Conservation (phyloP, 2,888 invertebrate species). For the Rhingia campestris region DNA sequence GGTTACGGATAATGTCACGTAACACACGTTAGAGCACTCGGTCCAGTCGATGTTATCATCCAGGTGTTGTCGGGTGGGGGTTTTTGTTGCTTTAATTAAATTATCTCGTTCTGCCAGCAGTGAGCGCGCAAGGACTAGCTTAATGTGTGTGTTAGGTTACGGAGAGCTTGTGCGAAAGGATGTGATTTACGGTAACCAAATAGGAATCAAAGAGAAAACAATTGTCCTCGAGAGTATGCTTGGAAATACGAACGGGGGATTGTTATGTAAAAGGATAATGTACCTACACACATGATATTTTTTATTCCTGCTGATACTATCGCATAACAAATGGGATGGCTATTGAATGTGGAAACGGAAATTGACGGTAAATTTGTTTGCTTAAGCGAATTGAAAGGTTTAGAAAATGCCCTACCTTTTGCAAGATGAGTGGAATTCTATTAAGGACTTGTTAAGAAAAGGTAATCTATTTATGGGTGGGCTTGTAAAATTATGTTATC, state of each 20-base stretch:
- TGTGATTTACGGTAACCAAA: constrained; percentile 48
- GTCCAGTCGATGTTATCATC: constrained; percentile 2
- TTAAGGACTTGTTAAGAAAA: not conserved
- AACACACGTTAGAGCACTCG: constrained; percentile 23
- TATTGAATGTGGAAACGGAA: not conserved
- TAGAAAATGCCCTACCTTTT: not conserved
- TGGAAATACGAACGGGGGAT: not conserved
- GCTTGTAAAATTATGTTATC: not conserved
- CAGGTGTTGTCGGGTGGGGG: not conserved
- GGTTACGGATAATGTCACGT: constrained; percentile 51
- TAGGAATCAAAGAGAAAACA: constrained; percentile 30
- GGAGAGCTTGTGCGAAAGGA: constrained; percentile 35
- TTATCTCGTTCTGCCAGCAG: not conserved
- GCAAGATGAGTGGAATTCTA: no score
- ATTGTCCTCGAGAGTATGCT: not conserved
- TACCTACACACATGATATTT: not conserved
- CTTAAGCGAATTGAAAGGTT: not conserved
- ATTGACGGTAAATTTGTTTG: constrained; percentile 17
- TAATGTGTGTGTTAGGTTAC: not conserved
- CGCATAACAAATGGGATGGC: not conserved
- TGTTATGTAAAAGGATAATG: constrained; percentile 5
- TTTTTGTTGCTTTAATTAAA: constrained; percentile 27
- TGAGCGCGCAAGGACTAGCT: not conserved
- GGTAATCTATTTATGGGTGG: not conserved
- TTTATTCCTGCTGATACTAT: not conserved